A percentile compares a stretch with the other conserved stretches of the same genome.
These are phyloP conservation scores for Macropis europaea DNA, from an alignment of 2,888 invertebrate species.

Conservation along the genomic window DNA sequence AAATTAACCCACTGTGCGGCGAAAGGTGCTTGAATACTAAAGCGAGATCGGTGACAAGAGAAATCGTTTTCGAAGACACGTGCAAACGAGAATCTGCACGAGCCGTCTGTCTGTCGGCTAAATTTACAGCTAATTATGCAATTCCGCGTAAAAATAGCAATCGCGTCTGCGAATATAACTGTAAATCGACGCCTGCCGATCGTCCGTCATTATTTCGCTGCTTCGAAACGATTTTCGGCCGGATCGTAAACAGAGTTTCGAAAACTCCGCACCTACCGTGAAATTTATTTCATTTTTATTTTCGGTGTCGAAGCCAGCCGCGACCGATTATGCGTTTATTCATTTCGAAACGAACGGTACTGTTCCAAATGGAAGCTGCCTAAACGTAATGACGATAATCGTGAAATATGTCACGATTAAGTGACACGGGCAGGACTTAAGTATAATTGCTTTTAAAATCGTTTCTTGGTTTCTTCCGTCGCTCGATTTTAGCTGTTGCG, in stretches of 20 bases:
- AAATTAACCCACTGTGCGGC: not conserved
- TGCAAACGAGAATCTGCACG: not conserved
- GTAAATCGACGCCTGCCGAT: not conserved
- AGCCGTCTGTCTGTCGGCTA: not conserved
- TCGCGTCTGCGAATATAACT: not conserved
- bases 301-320: too few species aligned
- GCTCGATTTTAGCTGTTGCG: too few species aligned
- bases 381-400: too few species aligned
- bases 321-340: too few species aligned
- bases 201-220: too few species aligned
- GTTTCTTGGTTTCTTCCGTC: too few species aligned
- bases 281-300: too few species aligned
- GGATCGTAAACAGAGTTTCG: not conserved
- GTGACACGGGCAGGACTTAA: too few species aligned
- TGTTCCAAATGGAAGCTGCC: too few species aligned
- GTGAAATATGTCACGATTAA: too few species aligned
- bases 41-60: not conserved
- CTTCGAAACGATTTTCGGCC: not conserved
- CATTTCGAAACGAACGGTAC: too few species aligned
- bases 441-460: too few species aligned
- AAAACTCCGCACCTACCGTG: not conserved
- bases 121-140: slow-evolving; percentile 14
- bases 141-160: slow-evolving; percentile 14
- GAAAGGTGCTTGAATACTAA: not conserved
- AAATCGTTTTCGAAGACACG: not conserved